Percentiles rank a stretch among this genome's conserved stretches.
Conservation (phyloP, 2,113 vertebrate species). For the Vicugna pacos region DNA sequence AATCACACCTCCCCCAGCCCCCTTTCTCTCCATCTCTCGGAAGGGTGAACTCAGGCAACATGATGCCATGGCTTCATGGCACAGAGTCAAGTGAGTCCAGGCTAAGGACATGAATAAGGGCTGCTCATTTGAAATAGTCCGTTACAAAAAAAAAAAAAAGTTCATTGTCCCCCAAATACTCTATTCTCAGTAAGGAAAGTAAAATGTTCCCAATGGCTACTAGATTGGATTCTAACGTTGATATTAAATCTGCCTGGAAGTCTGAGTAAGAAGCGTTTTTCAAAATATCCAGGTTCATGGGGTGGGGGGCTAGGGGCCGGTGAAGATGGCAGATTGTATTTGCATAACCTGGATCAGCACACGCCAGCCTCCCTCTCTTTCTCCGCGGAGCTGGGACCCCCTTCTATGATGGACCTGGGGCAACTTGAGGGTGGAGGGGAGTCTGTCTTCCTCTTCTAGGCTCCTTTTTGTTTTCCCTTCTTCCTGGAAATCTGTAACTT, state of each 20-base stretch:
- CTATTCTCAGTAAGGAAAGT: slow-evolving; percentile 43
- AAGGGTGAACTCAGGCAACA: not conserved
- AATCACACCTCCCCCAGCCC: not conserved
- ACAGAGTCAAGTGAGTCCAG: not conserved
- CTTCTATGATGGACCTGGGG: not conserved
- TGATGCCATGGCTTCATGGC: not conserved
- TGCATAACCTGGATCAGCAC: not conserved
- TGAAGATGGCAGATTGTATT: not conserved
- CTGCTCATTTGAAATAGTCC: not conserved
- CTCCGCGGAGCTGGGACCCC: not conserved
- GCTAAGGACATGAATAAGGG: not conserved
- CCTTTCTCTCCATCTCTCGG: not conserved
- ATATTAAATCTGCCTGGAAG: not conserved
- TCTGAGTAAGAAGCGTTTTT: slow-evolving; percentile 27
- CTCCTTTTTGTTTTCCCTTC: slow-evolving; percentile 22
- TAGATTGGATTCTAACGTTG: not conserved
- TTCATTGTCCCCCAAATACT: not conserved
- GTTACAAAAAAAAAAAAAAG: not conserved
- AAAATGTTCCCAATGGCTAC: slow-evolving; percentile 38
- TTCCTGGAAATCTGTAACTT: slow-evolving; percentile 77
- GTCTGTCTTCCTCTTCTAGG: not conserved
- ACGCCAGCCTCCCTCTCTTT: not conserved
- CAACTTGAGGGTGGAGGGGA: not conserved
- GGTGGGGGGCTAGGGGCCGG: not conserved
- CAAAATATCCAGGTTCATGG: not conserved